A percentile compares a stretch with the other conserved stretches of the same genome.
phyloP scores from a whole-genome alignment of 2,797 vertebrate genomes.

The Simalia tracyae region DNA sequence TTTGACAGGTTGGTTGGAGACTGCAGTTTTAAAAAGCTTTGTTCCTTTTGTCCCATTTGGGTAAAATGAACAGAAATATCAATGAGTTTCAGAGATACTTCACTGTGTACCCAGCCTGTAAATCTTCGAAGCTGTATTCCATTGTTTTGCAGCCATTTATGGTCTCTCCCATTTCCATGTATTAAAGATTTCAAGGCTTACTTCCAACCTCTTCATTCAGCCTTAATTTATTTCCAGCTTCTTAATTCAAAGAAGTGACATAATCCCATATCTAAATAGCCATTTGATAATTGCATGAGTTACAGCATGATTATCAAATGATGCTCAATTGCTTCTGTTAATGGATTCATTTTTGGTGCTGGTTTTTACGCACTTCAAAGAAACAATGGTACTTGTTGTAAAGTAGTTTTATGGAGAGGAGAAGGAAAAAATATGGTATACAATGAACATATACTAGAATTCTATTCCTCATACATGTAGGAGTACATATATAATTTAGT shows the following conservation, averaged over 20 bases:
- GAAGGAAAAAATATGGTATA: background rate
- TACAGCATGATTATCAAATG: constrained; percentile 23
- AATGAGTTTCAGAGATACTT: background rate
- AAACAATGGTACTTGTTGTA: background rate
- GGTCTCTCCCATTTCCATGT: background rate
- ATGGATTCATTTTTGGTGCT: constrained; percentile 27
- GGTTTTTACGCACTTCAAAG: constrained; percentile 4
- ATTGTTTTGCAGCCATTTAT: constrained; percentile 1
- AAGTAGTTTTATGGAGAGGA: background rate
- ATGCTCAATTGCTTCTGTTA: constrained; percentile 6
- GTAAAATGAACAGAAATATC: constrained; percentile 5
- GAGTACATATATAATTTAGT: background rate
- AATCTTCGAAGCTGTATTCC: background rate
- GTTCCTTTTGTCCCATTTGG: background rate
- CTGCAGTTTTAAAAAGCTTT: background rate
- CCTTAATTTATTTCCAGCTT: background rate
- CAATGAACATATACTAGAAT: background rate
- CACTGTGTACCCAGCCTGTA: background rate
- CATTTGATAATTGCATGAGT: constrained; percentile 22
- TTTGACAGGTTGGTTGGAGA: background rate
- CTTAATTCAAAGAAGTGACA: background rate
- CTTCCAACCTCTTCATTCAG: constrained; percentile 5
- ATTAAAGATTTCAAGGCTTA: background rate
- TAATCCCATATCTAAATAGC: background rate
- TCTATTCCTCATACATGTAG: background rate